Percentiles rank a stretch among this genome's conserved stretches.
Evolutionary conservation across 2,113 vertebrate genomes (phyloP).

Genomic region (Piprites chloris): DNA sequence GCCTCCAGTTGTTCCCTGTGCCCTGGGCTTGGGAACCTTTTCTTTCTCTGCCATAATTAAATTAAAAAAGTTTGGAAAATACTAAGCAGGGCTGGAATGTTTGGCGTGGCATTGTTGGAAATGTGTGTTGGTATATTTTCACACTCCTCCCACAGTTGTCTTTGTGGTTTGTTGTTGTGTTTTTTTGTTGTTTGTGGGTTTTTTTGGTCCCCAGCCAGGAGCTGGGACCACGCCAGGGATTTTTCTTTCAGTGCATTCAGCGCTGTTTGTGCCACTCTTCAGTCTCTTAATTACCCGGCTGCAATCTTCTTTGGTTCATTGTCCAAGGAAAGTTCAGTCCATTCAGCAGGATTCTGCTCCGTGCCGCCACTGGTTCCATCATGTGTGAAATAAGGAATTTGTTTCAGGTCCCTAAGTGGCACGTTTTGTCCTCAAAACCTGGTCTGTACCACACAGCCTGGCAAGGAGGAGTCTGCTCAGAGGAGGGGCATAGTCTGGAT

Average conservation of each 20-base stretch:
- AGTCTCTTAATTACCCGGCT: conserved; percentile 13
- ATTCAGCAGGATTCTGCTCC: neutral
- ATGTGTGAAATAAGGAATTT: neutral
- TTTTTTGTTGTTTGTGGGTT: conserved; percentile 15
- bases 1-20: neutral
- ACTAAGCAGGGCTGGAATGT: neutral
- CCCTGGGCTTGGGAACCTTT: neutral
- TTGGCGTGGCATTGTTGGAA: neutral
- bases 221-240: conserved; percentile 13
- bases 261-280: conserved; percentile 1
- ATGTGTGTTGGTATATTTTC: neutral
- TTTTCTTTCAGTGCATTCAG: conserved; percentile 44
- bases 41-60: neutral
- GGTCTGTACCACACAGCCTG: fast-evolving
- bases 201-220: neutral
- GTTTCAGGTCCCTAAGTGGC: neutral
- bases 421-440: neutral
- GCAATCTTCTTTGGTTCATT: neutral
- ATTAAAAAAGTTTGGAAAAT: neutral
- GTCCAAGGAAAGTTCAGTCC: conserved; percentile 3
- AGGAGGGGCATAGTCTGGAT: fast-evolving
- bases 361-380: neutral
- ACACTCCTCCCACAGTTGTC: neutral
- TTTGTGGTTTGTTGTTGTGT: conserved; percentile 27
- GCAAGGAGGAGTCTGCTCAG: neutral